Evolutionary conservation across 2,888 invertebrate genomes (phyloP).

Genomic region (Athripsodes cinereus): DNA sequence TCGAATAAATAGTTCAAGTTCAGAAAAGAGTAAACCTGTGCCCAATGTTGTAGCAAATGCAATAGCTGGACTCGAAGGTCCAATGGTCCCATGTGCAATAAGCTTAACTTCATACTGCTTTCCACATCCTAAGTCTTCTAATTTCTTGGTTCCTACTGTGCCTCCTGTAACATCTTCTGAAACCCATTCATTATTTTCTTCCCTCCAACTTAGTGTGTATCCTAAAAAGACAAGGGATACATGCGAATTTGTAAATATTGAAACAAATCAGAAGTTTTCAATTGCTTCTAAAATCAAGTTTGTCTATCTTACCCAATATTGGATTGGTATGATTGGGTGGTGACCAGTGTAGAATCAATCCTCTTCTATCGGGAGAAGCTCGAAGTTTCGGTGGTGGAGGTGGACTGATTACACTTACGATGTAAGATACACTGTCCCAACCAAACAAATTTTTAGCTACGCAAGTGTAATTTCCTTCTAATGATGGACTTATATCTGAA

Average conservation of each 20-base stretch:
- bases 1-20: background rate
- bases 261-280: too few relatives aligned
- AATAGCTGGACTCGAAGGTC: conserved; percentile 66
- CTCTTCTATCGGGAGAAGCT: conserved; percentile 46
- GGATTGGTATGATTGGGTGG: conserved; percentile 41
- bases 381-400: conserved; percentile 64
- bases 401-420: conserved; percentile 68
- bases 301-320: conserved; percentile 18
- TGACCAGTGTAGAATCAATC: conserved; percentile 60
- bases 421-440: conserved; percentile 73
- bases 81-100: conserved; percentile 76
- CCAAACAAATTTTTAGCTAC: conserved; percentile 78
- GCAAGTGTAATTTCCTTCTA: conserved; percentile 76
- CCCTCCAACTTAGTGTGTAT: conserved; percentile 49
- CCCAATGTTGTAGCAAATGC: conserved; percentile 58
- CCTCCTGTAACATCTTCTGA: conserved; percentile 18
- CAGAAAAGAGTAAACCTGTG: conserved; percentile 38
- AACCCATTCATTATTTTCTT: conserved; percentile 35
- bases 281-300: background rate
- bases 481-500: conserved; percentile 62
- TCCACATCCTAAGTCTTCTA: conserved; percentile 76
- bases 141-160: conserved; percentile 11
- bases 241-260: too few relatives aligned
- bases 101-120: conserved; percentile 75
- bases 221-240: conserved; percentile 32